Evolutionary conservation across 1,140 invertebrate genomes (phyloP).

Genomic region (Lasaia peninsularis): DNA sequence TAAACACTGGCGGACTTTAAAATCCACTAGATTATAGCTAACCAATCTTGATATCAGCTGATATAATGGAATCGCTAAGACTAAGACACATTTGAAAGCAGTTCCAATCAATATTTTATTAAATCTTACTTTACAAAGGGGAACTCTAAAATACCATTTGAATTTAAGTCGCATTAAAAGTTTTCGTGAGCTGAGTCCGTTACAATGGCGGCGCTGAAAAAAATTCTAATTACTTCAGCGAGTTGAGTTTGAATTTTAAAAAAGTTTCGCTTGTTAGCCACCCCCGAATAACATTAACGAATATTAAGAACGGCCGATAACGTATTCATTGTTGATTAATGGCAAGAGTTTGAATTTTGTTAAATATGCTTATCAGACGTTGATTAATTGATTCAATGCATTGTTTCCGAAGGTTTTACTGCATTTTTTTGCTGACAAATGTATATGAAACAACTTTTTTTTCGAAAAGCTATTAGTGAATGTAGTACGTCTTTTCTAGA

Average conservation of each 20-base stretch:
- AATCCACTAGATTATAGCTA: no score
- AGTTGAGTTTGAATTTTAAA: conserved; percentile 61
- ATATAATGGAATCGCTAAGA: no score
- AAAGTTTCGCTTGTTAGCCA: conserved; percentile 50
- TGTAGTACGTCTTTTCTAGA: no score
- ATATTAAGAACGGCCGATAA: conserved; percentile 19
- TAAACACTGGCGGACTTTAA: no score
- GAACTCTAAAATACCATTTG: conserved; percentile 66
- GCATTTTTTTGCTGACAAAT: no score
- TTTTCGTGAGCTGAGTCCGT: conserved; percentile 58
- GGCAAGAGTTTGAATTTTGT: background rate
- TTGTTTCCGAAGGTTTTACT: background rate
- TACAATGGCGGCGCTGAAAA: conserved; percentile 64
- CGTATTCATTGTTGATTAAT: conserved; percentile 18
- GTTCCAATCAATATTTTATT: conserved; percentile 41
- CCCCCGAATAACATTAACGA: conserved; percentile 26
- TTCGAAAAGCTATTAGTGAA: no score
- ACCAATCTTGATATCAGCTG: no score
- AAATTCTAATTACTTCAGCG: conserved; percentile 71
- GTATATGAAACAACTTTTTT: no score
- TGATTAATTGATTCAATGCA: background rate
- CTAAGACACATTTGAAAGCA: conserved; percentile 3
- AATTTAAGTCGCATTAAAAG: conserved; percentile 72
- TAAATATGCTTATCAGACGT: background rate
- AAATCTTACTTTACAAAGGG: conserved; percentile 54